Evolutionary conservation across 2,888 invertebrate genomes (phyloP), one percentile per base, ranked within the genome.

Genomic region (Apotomis betuletana): DNA sequence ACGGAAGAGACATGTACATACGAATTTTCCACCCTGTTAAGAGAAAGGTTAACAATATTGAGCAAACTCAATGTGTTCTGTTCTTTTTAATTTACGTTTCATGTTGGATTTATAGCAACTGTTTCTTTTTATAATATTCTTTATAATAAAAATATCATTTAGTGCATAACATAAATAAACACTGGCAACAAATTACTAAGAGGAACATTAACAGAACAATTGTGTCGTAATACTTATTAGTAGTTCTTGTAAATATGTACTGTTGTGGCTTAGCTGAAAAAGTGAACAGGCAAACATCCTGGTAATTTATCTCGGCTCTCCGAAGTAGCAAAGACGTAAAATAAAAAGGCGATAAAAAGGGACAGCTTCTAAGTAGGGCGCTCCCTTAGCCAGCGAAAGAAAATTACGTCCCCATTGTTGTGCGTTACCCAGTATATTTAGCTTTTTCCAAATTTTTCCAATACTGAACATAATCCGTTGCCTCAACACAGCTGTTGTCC

Each of bases 281-380:
- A 15, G 15, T 15, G 3, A 55, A 27, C 10, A 55, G 57, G 36
- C 12, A 57, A 36, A 4, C 12, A 10, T 10, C 9, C 38, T 38
- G 12, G 5, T 5, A 58, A 38, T 5, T 3, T 52, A 54, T 54
- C 13, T 54, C 0, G 13, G 52, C 38, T 13, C 15, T 13, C 54
- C 52, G 5, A 10, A 41, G 52, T 46, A 55, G 44, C 49, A 38
- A 27, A 51, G 58, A 4, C 69, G 63, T 69, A 69, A 69, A 63
- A 51, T 52, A 51, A 63, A 69, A 41, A 64, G 41, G 70, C 58
- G n/a, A 64, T 52, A 52, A 64, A 70, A 59, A 58, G 52, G 58
- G 61, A 62, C 54, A 36, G 5, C 52, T 58, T 54, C 70, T 64
- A 36, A 59, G 62, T 51, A 49, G 62, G 57, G 38, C 57, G 8